Evolutionary conservation across 2,888 invertebrate species (phyloP), one percentile per base, ranked within the genome.

Genomic region (Watsonalla cultraria): DNA sequence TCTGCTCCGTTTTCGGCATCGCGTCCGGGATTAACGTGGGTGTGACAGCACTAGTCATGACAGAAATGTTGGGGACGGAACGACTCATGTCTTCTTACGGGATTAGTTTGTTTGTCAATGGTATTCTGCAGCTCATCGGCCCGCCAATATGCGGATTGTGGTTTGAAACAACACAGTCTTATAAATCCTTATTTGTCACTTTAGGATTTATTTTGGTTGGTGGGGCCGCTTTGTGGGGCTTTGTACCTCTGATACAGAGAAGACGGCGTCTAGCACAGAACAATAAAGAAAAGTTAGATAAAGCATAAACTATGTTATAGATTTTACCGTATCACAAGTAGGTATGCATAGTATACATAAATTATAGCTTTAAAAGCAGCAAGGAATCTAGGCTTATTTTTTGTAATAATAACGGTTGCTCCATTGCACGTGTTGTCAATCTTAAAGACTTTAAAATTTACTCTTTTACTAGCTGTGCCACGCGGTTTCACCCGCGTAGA

Each of bases 21-120:
- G 95, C 96, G 4, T 96, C 96, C 0, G 97, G 97, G 8, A 93
- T 95, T 2, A 97, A 96, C 76, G 96, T 96, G 0, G 97, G 97
- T 5, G 94, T 97, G 11, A 96, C 96, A 0, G 96, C 97, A 0
- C 94, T 97, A 45, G 96, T 96, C 5, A 96, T 97, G 95, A 96
- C 96, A 0, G 96, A 97, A 73, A 94, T 96, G 94, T 76, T 97
- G 6, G 97, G 97, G 0, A 94, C 95, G 0, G 96, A 97, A 64
- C 91, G 95, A n/a, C 80, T 97, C 0, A 96, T 96, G 72, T 96
- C 96, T 0, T 96, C 96, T 0, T 97, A 96, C 68, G 97, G 97
- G 0, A 96, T 97, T 37, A 96, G 96, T 62, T 84, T 97, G 37
- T 96, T 97, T 67, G 93, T 96, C 9, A 97, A 96, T 68, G 97